Evolutionary conservation across 1,140 invertebrate species (phyloP), one percentile per base, ranked within the genome.

Genomic region (Drosophila bipectinata): DNA sequence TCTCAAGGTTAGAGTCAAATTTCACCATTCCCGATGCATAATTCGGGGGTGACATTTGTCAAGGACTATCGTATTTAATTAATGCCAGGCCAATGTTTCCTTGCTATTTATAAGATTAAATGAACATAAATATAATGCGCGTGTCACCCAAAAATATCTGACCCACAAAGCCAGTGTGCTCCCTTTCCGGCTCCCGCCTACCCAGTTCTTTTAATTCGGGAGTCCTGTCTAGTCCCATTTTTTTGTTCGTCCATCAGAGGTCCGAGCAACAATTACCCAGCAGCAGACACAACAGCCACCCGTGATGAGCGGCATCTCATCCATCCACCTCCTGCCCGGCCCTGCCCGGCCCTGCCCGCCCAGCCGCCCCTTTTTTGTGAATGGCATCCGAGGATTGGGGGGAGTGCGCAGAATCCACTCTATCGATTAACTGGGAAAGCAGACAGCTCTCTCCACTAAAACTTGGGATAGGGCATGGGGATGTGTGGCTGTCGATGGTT

Each of bases 401-500:
- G 1, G 10, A 60, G 12, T 61, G 79, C 83, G 83, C 79, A 77
- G 76, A 49, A 66, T 77, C 76, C 45, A 8, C 55, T 83, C 61
- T 71, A 88, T 88, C 52, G 83, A 88, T 88, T 88, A 24, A 10
- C 48, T 48, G 26, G 30, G 3, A 24, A 8, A 57, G 41, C 34
- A 49, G 52, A 67, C 63, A 53, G 72, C 61, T 61, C 83, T 88
- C 76, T 79, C 45, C 15, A 45, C 45, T 58, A 28, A 28, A 21
- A 32, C 75, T 87, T 87, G 82, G 76, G 82, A 79, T 87, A 87
- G 82, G 82, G 54, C 84, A 88, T 88, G 83, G 68, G 77, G 62
- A 37, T 55, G 53, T 32, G 48, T 62, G 62, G 57, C 18, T 37
- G 10, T 12, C 18, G 9, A 14, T 15, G 28, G 21, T 39, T 30